These are phyloP conservation scores for Protobothrops mucrosquamatus DNA, from an alignment of 2,113 vertebrate genomes.

Conservation along the genomic window DNA sequence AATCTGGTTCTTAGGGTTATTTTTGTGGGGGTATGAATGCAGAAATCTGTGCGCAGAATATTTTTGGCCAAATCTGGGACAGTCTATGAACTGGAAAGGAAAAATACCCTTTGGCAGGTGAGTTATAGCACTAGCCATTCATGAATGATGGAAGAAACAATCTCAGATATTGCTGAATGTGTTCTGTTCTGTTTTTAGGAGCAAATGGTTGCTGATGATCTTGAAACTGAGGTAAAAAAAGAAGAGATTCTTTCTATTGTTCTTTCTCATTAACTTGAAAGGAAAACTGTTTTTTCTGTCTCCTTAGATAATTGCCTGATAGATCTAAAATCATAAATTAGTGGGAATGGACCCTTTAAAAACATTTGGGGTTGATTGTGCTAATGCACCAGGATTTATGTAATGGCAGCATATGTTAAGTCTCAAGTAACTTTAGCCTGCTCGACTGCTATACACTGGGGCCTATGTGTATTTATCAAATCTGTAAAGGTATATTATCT, in stretches of 20 bases:
- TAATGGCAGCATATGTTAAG: not conserved
- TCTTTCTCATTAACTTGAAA: not conserved
- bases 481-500: not conserved
- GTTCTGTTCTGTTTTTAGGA: slow-evolving; percentile 75
- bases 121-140: not conserved
- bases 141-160: not conserved
- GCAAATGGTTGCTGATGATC: slow-evolving; percentile 81
- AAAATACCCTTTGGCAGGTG: not conserved
- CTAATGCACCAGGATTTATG: not conserved
- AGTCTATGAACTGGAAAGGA: not conserved
- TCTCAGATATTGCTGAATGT: not conserved
- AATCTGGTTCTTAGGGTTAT: not conserved
- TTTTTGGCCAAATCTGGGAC: not conserved
- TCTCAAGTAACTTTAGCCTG: not conserved
- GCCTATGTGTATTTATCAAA: not conserved
- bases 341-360: no score
- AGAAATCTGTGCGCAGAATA: not conserved
- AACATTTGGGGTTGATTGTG: not conserved
- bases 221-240: slow-evolving; percentile 85
- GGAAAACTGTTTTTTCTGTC: not conserved
- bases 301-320: not conserved
- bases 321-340: not conserved
- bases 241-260: not conserved
- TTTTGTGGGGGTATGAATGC: not conserved
- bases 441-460: no score